phyloP scores from a whole-genome alignment of 2,113 vertebrate genomes.

The Anhinga rufa region DNA sequence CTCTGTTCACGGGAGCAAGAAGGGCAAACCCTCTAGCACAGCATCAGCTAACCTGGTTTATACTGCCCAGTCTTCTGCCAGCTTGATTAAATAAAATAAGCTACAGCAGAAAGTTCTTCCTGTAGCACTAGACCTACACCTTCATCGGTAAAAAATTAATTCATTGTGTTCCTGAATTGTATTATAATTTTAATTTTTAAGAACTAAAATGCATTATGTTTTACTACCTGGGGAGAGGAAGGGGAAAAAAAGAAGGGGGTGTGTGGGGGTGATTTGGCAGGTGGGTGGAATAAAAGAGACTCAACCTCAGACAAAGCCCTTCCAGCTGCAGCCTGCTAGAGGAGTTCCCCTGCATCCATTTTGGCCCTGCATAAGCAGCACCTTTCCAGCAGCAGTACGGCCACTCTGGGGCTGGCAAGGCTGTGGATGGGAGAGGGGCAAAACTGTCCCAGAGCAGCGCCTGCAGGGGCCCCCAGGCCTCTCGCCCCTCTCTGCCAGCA shows the following conservation, averaged over 20 bases:
- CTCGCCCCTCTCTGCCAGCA: not conserved
- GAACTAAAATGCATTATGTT: not conserved
- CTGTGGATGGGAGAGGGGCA: not conserved
- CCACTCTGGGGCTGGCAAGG: not conserved
- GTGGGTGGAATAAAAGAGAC: too few species aligned
- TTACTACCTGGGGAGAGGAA: not conserved
- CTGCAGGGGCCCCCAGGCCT: not conserved
- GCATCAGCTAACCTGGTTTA: not conserved
- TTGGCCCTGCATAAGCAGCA: not conserved
- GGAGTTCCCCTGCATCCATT: not conserved
- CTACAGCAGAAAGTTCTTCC: not conserved
- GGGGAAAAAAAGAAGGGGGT: not conserved
- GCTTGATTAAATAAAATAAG: not conserved
- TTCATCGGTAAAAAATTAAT: not conserved
- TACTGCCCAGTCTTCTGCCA: not conserved
- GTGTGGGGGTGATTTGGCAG: too few species aligned
- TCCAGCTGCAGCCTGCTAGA: not conserved
- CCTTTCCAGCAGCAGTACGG: not conserved
- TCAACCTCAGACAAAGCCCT: not conserved
- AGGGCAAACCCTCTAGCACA: not conserved
- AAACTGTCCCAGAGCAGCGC: not conserved
- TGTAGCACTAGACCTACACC: not conserved
- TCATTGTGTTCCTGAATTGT: not conserved
- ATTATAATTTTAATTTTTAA: not conserved
- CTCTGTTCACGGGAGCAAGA: not conserved